Conservation (phyloP, 2,888 invertebrate genomes). For the Drosophila stalkeri region DNA sequence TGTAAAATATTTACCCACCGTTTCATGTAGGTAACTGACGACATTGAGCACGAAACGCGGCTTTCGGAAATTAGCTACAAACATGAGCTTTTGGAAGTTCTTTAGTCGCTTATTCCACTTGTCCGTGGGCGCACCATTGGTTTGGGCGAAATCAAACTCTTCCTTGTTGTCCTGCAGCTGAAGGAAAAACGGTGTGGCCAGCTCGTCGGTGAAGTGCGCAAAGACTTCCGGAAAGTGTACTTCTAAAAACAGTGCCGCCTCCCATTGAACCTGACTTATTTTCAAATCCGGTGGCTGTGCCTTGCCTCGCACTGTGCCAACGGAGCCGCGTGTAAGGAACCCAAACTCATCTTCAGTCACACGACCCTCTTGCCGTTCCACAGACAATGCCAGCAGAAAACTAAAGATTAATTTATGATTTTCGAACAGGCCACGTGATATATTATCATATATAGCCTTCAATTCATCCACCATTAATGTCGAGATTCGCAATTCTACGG, state of each 20-base stretch:
- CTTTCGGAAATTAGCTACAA: slow-evolving; percentile 91
- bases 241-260: slow-evolving; percentile 88
- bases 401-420: slow-evolving; percentile 95
- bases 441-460: slow-evolving; percentile 92
- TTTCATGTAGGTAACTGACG: slow-evolving; percentile 91
- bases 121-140: slow-evolving; percentile 79
- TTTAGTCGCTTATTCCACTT: slow-evolving; percentile 89
- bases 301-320: slow-evolving; percentile 86
- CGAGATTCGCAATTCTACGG: slow-evolving; percentile 89
- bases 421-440: slow-evolving; percentile 96
- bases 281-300: slow-evolving; percentile 87
- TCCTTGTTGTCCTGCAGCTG: slow-evolving; percentile 87
- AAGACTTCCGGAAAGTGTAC: slow-evolving; percentile 87
- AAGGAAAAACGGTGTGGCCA: slow-evolving; percentile 87
- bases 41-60: slow-evolving; percentile 93
- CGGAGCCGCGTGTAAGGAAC: slow-evolving; percentile 91
- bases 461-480: slow-evolving; percentile 92
- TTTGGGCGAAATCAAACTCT: slow-evolving; percentile 86
- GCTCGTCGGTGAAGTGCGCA: slow-evolving; percentile 86
- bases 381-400: slow-evolving; percentile 92
- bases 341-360: slow-evolving; percentile 90
- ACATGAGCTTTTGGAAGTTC: slow-evolving; percentile 92
- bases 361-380: slow-evolving; percentile 87
- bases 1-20: slow-evolving; percentile 92
- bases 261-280: slow-evolving; percentile 90